A percentile compares a stretch with the other conserved stretches of the same genome.
Conservation (phyloP, 2,797 vertebrate genomes). For the Knipowitschia caucasica region DNA sequence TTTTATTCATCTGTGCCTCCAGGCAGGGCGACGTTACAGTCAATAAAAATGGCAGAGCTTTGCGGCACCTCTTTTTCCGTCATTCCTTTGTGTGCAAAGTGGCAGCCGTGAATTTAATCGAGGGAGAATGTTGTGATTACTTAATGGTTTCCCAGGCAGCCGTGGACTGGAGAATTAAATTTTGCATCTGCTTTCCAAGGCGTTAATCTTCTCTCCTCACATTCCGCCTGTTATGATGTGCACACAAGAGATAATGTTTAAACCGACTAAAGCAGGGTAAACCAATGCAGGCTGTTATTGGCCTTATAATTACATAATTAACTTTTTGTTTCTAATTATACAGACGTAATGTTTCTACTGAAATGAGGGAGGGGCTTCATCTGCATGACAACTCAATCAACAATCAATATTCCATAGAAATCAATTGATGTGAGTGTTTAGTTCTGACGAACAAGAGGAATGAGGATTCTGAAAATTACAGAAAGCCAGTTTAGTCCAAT, state of each 20-base stretch:
- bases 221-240: constrained; percentile 99
- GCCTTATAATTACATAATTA: constrained; percentile 99
- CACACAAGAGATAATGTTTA: constrained; percentile 99
- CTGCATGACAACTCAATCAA: constrained; percentile 96
- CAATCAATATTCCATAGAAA: constrained; percentile 99
- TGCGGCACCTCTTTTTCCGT: constrained; percentile 78
- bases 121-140: constrained; percentile 98
- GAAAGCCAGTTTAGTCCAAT: constrained; percentile 36
- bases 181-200: constrained; percentile 99
- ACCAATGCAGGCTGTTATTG: constrained; percentile 99
- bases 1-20: constrained; percentile 86
- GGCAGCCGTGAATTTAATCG: constrained; percentile 97
- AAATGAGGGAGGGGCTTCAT: constrained; percentile 93
- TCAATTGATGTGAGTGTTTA: constrained; percentile 90
- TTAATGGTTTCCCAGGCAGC: constrained; percentile 99
- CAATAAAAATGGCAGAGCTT: constrained; percentile 89
- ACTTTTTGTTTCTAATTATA: constrained; percentile 99
- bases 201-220: constrained; percentile 99
- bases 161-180: constrained; percentile 99
- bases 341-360: constrained; percentile 99
- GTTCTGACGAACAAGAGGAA: constrained; percentile 64
- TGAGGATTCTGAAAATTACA: constrained; percentile 42
- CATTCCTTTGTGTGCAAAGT: constrained; percentile 95
- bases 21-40: constrained; percentile 88
- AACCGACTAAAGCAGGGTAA: constrained; percentile 99